Conservation (phyloP, 2,888 invertebrate genomes). For the Idaea biselata region DNA sequence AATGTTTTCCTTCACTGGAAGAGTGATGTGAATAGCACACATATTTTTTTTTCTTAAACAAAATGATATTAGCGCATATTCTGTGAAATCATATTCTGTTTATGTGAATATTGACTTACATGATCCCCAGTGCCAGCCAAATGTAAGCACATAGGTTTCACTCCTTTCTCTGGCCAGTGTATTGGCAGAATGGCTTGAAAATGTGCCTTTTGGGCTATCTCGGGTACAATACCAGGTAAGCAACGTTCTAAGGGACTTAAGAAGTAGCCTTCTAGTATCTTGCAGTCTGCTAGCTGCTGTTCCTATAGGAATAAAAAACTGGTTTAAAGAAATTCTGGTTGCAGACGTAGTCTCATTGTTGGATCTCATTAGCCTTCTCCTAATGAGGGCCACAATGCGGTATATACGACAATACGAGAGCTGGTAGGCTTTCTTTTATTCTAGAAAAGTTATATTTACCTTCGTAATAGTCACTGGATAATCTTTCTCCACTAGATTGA, state of each 20-base stretch:
- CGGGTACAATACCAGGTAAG: slow-evolving; percentile 92
- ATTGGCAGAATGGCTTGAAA: slow-evolving; percentile 90
- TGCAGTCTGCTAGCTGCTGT: slow-evolving; percentile 86
- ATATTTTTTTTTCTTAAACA: no score
- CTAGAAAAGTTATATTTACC: slow-evolving; percentile 67
- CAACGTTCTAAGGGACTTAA: slow-evolving; percentile 89
- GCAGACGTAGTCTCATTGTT: no score
- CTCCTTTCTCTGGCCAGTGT: slow-evolving; percentile 85
- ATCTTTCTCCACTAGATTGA: slow-evolving; percentile 88
- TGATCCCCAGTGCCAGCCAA: slow-evolving; percentile 99
- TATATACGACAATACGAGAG: no score
- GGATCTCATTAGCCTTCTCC: no score
- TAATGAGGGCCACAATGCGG: no score
- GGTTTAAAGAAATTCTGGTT: background rate
- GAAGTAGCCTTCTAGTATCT: slow-evolving; percentile 93
- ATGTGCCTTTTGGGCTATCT: slow-evolving; percentile 89
- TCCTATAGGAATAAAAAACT: slow-evolving; percentile 73
- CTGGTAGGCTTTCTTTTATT: background rate
- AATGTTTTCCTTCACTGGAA: no score
- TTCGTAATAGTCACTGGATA: slow-evolving; percentile 94
- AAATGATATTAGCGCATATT: no score
- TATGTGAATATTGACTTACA: slow-evolving; percentile 77
- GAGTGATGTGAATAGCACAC: no score
- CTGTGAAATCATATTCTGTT: background rate
- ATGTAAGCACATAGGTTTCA: slow-evolving; percentile 94